Percentiles rank a stretch among this genome's conserved stretches.
Conservation (phyloP, 1,140 invertebrate genomes). For the Amphibalanus amphitrite region DNA sequence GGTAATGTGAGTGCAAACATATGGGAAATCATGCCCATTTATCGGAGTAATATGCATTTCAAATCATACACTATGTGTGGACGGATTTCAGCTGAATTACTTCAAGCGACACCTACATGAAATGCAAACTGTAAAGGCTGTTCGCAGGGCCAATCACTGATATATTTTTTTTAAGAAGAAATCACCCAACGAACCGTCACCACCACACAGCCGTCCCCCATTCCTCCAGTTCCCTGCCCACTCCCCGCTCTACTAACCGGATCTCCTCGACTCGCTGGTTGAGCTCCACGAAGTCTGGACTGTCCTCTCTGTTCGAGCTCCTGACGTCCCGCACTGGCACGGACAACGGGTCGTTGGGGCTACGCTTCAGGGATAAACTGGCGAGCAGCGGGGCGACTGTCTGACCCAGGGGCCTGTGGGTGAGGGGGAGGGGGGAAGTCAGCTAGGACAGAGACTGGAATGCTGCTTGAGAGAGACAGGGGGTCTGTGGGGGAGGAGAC, state of each 20-base stretch:
- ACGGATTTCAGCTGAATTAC: too few species aligned
- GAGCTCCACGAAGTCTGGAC: constrained; percentile 48
- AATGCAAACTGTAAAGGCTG: not conserved
- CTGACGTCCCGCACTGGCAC: constrained; percentile 22
- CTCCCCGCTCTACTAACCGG: constrained; percentile 32
- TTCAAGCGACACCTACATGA: not conserved
- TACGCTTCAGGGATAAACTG: not conserved
- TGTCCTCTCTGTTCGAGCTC: constrained; percentile 35
- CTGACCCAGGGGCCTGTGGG: not conserved
- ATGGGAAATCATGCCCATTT: too few species aligned
- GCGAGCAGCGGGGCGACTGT: not conserved
- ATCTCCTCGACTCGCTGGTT: constrained; percentile 54
- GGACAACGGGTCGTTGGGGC: constrained; percentile 6
- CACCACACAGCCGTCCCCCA: too few species aligned
- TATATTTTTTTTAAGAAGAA: too few species aligned
- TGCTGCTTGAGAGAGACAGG: not conserved
- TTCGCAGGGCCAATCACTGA: too few species aligned
- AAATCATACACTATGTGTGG: too few species aligned
- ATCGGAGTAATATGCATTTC: too few species aligned
- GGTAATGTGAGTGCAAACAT: constrained; percentile 6
- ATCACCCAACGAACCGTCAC: too few species aligned
- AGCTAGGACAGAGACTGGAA: constrained; percentile 15
- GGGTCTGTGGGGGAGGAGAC: not conserved
- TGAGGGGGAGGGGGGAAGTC: constrained; percentile 23
- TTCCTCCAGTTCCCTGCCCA: too few species aligned